Base-by-base conservation (phyloP, 2,113 vertebrate species). In the Hylia prasina region DNA sequence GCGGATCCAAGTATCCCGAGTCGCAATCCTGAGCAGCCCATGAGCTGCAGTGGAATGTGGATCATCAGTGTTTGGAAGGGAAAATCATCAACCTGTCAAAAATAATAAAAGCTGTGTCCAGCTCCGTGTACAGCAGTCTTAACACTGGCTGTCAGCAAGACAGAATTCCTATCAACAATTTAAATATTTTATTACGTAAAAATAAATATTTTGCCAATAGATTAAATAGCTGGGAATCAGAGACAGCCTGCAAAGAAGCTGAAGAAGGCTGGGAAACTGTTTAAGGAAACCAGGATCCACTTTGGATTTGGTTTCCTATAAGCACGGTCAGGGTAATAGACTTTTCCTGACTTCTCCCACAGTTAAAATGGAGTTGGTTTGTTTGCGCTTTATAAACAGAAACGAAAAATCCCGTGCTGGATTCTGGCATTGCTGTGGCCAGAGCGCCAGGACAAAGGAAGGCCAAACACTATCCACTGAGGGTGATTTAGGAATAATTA, bases 401-500 rank as follows among this genome's bases (percentile, higher is more conserved):
- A 95, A 81, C 27, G 48, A 81, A 96, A 89, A 82, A 60, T 84
- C 42, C 61, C 3, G 5, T 51, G 13, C 64, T 37, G 33, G 44
- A 13, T 80, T 89, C 40, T 85, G 71, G 56, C 51, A 31, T 51
- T 81, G 60, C 88, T n/a, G 69, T 57, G 86, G 76, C 72, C 21
- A 0, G 47, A 69, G 86, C 24, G 7, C 28, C 53, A 75, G 87
- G 88, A 97, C 90, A 95, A 97, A 96, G 61, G 65, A 86, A 85
- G 70, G 78, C 73, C 73, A 81, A 78, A n/a, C 57, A 91, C 58
- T 65, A 86, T 95, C 79, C 82, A 77, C 72, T 11, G 39, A 82
- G 82, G 81, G 73, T 72, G 95, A 92, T 92, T 90, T 90, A 91
- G 84, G 72, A 94, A 93, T 87, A 95, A 97, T 97, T 97, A 96